phyloP scores from a whole-genome alignment of 2,888 invertebrate species.

The Drosophila paramelanica region DNA sequence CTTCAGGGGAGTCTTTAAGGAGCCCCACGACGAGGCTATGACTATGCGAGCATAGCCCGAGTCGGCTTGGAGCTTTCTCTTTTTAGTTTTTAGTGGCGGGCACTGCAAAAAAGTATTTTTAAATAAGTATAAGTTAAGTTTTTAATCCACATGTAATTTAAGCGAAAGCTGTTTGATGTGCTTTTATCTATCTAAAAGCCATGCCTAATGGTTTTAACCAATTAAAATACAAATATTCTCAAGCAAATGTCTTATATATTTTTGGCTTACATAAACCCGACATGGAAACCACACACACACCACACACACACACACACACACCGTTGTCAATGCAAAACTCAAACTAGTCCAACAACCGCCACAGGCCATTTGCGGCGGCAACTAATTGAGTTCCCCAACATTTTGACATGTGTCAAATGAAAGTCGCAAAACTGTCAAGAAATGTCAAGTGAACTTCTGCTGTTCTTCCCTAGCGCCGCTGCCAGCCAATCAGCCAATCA shows the following conservation, averaged over 20 bases:
- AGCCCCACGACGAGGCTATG: slow-evolving; percentile 9
- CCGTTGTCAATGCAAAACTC: slow-evolving; percentile 32
- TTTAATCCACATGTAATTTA: not conserved
- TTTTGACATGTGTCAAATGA: slow-evolving; percentile 76
- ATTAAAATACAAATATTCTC: slow-evolving; percentile 4
- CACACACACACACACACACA: not conserved
- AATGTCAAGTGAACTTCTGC: slow-evolving; percentile 40
- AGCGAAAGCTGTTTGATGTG: slow-evolving; percentile 1
- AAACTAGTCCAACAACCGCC: slow-evolving; percentile 36
- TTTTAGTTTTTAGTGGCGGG: slow-evolving; percentile 46
- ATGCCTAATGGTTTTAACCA: slow-evolving; percentile 3
- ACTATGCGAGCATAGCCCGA: slow-evolving; percentile 12
- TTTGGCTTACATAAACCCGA: slow-evolving; percentile 16
- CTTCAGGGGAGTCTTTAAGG: not conserved
- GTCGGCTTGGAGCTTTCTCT: not conserved
- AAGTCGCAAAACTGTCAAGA: slow-evolving; percentile 63
- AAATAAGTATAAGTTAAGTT: not conserved
- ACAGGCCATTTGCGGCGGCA: slow-evolving; percentile 59
- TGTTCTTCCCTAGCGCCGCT: not conserved
- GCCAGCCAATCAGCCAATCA: not conserved
- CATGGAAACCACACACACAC: slow-evolving; percentile 2
- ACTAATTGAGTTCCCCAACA: slow-evolving; percentile 74
- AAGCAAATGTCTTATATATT: slow-evolving; percentile 3
- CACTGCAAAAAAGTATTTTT: slow-evolving; percentile 25
- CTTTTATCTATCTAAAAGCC: slow-evolving; percentile 1